A percentile compares a stretch with the other conserved stretches of the same genome.
phyloP scores from a whole-genome alignment of 2,113 vertebrate genomes.

The Perca schrenkii region DNA sequence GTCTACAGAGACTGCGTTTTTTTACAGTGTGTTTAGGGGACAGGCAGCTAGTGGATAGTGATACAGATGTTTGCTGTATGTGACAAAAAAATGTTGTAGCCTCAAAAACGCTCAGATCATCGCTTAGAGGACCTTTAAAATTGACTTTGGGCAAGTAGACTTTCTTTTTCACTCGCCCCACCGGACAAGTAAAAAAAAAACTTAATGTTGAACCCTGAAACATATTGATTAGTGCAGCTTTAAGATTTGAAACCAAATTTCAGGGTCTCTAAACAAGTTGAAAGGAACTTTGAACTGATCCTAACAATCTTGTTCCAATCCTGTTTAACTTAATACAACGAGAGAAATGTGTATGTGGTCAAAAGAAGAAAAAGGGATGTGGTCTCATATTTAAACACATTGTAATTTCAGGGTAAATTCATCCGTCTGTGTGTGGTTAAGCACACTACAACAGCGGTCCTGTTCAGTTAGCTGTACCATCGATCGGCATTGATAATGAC shows the following conservation, averaged over 20 bases:
- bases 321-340: not conserved
- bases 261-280: not conserved
- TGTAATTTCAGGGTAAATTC: conserved; percentile 4
- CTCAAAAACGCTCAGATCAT: too few species aligned
- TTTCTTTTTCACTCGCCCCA: too few species aligned
- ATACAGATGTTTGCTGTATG: too few species aligned
- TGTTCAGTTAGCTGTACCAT: not conserved
- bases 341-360: not conserved
- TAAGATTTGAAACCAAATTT: not conserved
- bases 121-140: too few species aligned
- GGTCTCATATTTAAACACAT: not conserved
- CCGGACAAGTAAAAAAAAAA: too few species aligned
- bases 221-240: not conserved
- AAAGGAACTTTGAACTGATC: not conserved
- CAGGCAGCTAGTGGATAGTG: too few species aligned
- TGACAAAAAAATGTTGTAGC: too few species aligned
- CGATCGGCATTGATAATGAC: not conserved
- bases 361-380: not conserved
- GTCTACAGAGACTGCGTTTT: too few species aligned
- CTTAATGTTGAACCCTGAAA: too few species aligned
- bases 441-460: not conserved
- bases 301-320: not conserved
- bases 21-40: too few species aligned
- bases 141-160: too few species aligned
- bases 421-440: conserved; percentile 33